Percentiles rank a stretch among this genome's conserved stretches.
phyloP scores from a whole-genome alignment of 2,113 vertebrate species.

The Vombatus ursinus region DNA sequence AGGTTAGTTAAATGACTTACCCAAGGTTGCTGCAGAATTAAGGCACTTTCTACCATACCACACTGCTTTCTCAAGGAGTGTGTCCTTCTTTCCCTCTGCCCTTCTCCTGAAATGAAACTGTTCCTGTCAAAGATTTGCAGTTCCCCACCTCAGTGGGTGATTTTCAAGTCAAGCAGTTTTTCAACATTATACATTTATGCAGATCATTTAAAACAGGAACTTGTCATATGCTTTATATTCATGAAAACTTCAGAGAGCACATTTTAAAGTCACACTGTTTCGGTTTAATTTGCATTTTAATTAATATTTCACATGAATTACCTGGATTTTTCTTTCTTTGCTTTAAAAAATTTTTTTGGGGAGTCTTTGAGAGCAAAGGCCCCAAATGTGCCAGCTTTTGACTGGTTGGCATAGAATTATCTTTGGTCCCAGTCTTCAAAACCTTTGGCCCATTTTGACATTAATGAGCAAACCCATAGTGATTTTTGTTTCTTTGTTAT shows the following conservation, averaged over 20 bases:
- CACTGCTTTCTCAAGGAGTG: not conserved
- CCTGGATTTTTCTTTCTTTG: conserved; percentile 63
- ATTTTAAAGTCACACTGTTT: conserved; percentile 76
- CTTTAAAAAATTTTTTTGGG: conserved; percentile 73
- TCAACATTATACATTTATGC: conserved; percentile 64
- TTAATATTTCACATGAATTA: conserved; percentile 84
- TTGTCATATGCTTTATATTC: conserved; percentile 78
- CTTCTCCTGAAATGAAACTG: not conserved
- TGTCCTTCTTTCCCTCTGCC: not conserved
- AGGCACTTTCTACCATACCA: not conserved
- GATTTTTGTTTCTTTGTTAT: not conserved
- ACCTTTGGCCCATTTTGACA: conserved; percentile 34
- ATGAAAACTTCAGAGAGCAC: conserved; percentile 75
- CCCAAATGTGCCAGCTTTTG: conserved; percentile 54
- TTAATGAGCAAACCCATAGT: conserved; percentile 17
- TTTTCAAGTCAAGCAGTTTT: conserved; percentile 75
- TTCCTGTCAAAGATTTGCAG: not conserved
- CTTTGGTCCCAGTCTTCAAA: conserved; percentile 28
- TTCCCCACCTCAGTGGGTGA: conserved; percentile 51
- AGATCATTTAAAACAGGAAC: conserved; percentile 72
- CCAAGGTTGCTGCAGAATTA: not conserved
- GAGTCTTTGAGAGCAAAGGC: conserved; percentile 66
- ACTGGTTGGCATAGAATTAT: conserved; percentile 63
- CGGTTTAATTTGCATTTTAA: conserved; percentile 85
- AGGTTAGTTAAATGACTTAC: not conserved